Base-by-base conservation (phyloP, 2,888 invertebrate species). In the Ypsolopha sequella region DNA sequence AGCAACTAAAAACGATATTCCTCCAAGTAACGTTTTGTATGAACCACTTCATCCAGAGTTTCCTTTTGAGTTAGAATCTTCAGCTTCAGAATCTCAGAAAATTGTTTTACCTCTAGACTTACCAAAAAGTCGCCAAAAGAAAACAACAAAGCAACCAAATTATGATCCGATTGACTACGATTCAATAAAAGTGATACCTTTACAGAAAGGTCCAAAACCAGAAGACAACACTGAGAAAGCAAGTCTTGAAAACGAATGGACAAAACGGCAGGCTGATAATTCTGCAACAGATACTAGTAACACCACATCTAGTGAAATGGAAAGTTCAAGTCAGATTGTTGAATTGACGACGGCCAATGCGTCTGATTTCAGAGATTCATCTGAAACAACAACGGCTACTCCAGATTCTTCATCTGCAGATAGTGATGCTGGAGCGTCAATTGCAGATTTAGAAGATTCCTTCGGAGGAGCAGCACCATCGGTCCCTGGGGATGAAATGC, bases 391-490 rank as follows among this genome's bases (percentile, higher is more conserved):
- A 54, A 60, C 58, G 36, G 64, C 76, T 1, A 66, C 67, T 33
- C 68, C 69, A 11, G 68, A 67, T 34, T 58, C 58, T 35, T 56
- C 69, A 6, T 41, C 55, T 24, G 86, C 88, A 1, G 88, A 88
- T 57, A 80, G 87, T 6, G 81, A 78, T 7, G 66, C 79, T 41
- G 77, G 82, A 9, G 88, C 90, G 11, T 90, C 90, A 47, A 72
- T 92, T 39, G 77, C 88, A 44, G 93, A 92, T 63, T 76, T 95
- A 50, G 94, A 92, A 66, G 93, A 91, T 58, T 94, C 94, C 0
- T 95, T 95, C 63, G 93, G 92, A 36, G 92, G 92, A 24, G 88
- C 91, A 1, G 87, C 88, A 0, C 88, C 88, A 7, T 80, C 74
- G 41, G 69, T 80, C 41, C 87, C 88, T 10, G 89, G 90, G 0